Percentiles rank a stretch among this genome's conserved stretches.
Conservation (phyloP, 2,888 invertebrate species). For the Stratiomys singularior region DNA sequence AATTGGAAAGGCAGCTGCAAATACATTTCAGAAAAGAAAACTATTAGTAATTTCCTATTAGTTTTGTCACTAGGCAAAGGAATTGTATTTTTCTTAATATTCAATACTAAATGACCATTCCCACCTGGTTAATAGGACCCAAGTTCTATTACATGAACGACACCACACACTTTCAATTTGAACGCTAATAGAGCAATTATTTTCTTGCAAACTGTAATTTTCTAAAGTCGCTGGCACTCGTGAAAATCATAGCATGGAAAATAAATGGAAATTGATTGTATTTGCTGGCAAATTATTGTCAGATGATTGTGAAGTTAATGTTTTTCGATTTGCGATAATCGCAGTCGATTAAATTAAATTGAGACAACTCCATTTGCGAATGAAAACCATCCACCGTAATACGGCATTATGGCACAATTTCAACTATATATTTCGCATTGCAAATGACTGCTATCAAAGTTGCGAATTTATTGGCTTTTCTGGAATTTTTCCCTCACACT, state of each 20-base stretch:
- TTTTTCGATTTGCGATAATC: slow-evolving; percentile 27
- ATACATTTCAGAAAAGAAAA: too few species aligned
- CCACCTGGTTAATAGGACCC: too few species aligned
- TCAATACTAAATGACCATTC: too few species aligned
- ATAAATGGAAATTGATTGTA: slow-evolving; percentile 9
- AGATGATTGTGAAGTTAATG: neutral
- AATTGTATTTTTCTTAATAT: too few species aligned
- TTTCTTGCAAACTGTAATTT: neutral
- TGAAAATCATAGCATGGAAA: neutral
- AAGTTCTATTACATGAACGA: too few species aligned
- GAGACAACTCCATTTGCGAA: slow-evolving; percentile 35
- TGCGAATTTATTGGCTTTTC: slow-evolving; percentile 35
- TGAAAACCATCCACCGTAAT: neutral
- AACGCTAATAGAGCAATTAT: too few species aligned
- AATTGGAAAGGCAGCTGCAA: slow-evolving; percentile 83
- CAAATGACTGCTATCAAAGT: neutral
- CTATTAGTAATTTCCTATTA: too few species aligned
- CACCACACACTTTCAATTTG: too few species aligned
- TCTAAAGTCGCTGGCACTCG: neutral
- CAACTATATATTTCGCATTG: neutral
- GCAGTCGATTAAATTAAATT: slow-evolving; percentile 28
- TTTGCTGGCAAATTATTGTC: neutral
- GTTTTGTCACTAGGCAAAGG: too few species aligned
- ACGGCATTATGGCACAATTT: neutral
- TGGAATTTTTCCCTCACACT: slow-evolving; percentile 24